Base-by-base conservation (phyloP, 2,888 invertebrate species). In the Leptopilina syphax region DNA sequence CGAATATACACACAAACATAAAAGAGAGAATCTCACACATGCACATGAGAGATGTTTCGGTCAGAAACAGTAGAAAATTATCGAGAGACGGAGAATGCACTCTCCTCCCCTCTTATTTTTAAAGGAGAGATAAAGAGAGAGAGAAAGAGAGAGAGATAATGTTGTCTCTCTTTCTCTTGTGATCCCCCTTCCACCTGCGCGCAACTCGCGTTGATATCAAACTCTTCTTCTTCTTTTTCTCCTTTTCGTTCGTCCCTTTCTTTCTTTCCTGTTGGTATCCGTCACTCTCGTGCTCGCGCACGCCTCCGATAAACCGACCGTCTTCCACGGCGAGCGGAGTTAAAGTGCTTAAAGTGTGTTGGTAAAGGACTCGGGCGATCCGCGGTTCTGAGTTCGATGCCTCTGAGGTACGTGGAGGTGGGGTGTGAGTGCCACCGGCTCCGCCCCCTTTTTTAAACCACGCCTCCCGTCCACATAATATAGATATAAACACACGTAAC, bases 381-480 rank as follows among this genome's bases (percentile, higher is more conserved):
- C 87, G 87, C 85, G 86, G 85, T 88, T 86, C 89, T 86, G 89
- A 91, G 91, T 91, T 91, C 90, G 91, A 90, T 90, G 91, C 90
- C 89, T 87, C 86, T 84, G 85, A 83, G 84, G 83, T 78, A 82
- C 83, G 84, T 83, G 84, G 86, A 86, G 85, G 86, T 87, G 86
- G 87, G 86, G 84, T 84, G 85, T 85, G 86, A 87, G 86, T 87
- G 87, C 87, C 87, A 85, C 82, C 84, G 85, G 88, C 83, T 84
- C 87, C 90, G 90, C 90, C 90, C 86, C 87, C 88, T 89, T 91
- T 91, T 90, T 90, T 86, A 89, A 91, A 91, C 91, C 91, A 91
- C 91, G 91, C 91, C 91, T 89, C 87, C 86, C 86, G 86, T 85
- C 88, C 86, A 87, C 86, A 86, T 87, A 87, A 87, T 86, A 87